Percentiles rank a stretch among this genome's conserved stretches.
Evolutionary conservation across 2,888 invertebrate species (phyloP).

Genomic region (Eupeodes luniger): DNA sequence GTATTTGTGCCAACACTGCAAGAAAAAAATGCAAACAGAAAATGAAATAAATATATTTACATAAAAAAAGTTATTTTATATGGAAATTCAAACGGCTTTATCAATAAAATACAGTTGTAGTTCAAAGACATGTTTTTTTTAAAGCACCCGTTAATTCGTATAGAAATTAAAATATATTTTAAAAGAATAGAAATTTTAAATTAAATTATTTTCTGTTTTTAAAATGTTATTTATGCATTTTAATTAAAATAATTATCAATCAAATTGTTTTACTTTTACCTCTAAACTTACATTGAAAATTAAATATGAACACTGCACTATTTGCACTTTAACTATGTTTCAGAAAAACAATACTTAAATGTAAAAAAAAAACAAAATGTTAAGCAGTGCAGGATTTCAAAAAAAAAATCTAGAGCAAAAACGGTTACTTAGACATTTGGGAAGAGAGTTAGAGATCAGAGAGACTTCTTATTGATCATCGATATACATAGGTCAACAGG

Average conservation of each 20-base stretch:
- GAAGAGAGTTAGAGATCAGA: background rate
- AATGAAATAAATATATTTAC: background rate
- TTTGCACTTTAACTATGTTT: too few species aligned
- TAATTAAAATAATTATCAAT: too few species aligned
- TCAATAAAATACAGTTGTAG: background rate
- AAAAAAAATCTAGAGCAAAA: background rate
- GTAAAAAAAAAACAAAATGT: background rate
- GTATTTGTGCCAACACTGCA: slow-evolving; percentile 77
- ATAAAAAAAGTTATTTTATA: background rate
- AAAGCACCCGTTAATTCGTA: background rate
- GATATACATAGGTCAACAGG: background rate
- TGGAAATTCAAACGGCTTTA: background rate
- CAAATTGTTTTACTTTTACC: too few species aligned
- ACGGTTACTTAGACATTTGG: background rate
- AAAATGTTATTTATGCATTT: too few species aligned
- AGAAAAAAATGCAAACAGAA: slow-evolving; percentile 9
- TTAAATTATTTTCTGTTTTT: too few species aligned
- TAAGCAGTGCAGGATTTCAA: background rate
- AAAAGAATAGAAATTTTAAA: too few species aligned
- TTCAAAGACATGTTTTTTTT: background rate
- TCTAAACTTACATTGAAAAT: too few species aligned
- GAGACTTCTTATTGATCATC: background rate
- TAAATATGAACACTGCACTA: too few species aligned
- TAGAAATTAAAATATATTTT: too few species aligned
- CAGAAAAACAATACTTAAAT: too few species aligned